Evolutionary conservation across 2,888 invertebrate genomes (phyloP), one percentile per base, ranked within the genome.

Genomic region (Esperia sulphurella): DNA sequence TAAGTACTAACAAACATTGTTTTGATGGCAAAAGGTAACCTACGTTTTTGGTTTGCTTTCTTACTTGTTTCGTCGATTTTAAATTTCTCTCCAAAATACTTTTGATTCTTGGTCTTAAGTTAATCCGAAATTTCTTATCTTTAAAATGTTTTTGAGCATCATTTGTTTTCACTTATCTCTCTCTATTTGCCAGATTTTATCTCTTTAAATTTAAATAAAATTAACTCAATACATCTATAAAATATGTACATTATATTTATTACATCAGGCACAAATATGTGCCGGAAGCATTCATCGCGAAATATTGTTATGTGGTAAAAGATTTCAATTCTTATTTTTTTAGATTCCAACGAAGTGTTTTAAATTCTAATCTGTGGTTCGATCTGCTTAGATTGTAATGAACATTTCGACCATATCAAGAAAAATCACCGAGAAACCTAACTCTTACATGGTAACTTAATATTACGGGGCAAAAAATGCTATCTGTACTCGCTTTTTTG

Each of bases 391-490:
- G 71, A 72, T 68, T 64, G 65, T 67, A 73, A 70, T 70, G 68
- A 75, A 71, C 68, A 66, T 68, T 69, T 69, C 75, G 74, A 71
- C 72, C 71, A 67, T 70, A 68, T 68, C 72, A 68, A 72, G 72
- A 62, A 68, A 66, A 73, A 74, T 78, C 79, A 73, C 74, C 77
- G 78, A 79, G 77, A 80, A 77, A 82, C 77, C 83, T 87, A 87
- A 83, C 79, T 82, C 87, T 87, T 87, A 88, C 73, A 71, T 87
- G 88, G 88, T 89, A 89, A 89, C 88, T 88, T 88, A 87, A 86
- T 75, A 86, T 87, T 86, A 87, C 79, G 79, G 86, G 83, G 81
- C 84, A 83, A 85, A 83, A 55, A 83, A 79, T 75, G 81, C 79
- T 79, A 78, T 76, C 74, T 72, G 75, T 71, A 76, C 71, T 83